Base-by-base conservation (phyloP, 2,888 invertebrate genomes). In the Amorpha juglandis region DNA sequence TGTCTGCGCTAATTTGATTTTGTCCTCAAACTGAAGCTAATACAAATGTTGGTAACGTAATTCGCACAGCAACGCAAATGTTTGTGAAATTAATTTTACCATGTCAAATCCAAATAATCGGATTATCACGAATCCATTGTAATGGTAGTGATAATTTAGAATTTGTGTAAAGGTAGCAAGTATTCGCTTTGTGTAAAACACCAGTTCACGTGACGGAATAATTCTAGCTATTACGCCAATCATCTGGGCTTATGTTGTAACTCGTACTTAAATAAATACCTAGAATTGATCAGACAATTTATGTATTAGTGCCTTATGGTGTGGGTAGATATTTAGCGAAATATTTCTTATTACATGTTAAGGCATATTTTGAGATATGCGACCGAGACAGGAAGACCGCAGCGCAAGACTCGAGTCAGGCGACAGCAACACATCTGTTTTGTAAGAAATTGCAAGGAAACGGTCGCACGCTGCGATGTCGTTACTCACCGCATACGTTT, bases 1-100 rank as follows among this genome's bases (percentile, higher is more conserved):
- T 65, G 38, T 63, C 66, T 58, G 8, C 50, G 63, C 58, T 68
- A 67, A n/a, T 64, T 70, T 52, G 27, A 65, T 71, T 71, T 71
- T 69, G 2, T 64, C 16, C 27, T 35, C 14, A 33, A 47, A 33
- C 47, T 11, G 16, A 62, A 16, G 11, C 8, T n/a, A 45, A 45
- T n/a, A 27, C 47, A 27, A 33, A 33, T n/a, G 27, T 19, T 62
- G 38, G 27, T 47, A 58, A 42, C 19, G 42, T 42, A 42, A 58
- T 58, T 58, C 11, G 6, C 19, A 38, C 16, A 35, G 16, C 35
- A 14, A 35, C 27, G 35, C 35, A 50, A 63, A 35, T 50, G 50
- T 48, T 48, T 63, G 48, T 33, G 14, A 27, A 63, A 63, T 21
- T 14, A 42, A 52, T 63, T 42, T 42, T 38, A 58, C 16, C 8